phyloP scores from a whole-genome alignment of 2,113 vertebrate species.

The Pteruthius melanotis region DNA sequence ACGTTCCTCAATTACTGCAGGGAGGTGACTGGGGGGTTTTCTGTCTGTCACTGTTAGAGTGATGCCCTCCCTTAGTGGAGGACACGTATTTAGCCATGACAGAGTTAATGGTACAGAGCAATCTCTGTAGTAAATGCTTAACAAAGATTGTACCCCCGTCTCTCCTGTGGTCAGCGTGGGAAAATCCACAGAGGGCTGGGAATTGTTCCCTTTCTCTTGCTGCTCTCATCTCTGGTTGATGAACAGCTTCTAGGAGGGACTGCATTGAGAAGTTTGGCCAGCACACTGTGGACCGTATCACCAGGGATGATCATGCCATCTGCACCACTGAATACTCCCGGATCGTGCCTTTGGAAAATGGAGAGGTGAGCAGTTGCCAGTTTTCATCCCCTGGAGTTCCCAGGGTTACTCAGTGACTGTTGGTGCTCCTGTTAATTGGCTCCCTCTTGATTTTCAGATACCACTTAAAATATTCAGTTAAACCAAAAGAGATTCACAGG shows the following conservation, averaged over 20 bases:
- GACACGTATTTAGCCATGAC: background rate
- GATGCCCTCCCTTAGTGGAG: background rate
- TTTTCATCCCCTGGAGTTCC: background rate
- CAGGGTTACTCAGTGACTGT: background rate
- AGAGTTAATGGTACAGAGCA: background rate
- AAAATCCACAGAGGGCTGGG: background rate
- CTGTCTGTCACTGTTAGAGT: background rate
- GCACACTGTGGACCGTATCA: slow-evolving; percentile 84
- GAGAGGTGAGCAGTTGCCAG: slow-evolving; percentile 79
- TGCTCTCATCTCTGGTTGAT: background rate
- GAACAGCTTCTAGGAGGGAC: slow-evolving; percentile 89
- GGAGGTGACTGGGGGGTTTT: background rate
- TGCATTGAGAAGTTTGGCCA: slow-evolving; percentile 92
- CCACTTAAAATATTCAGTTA: background rate
- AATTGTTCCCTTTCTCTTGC: background rate
- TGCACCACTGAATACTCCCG: slow-evolving; percentile 93
- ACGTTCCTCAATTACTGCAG: background rate
- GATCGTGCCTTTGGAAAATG: slow-evolving; percentile 93
- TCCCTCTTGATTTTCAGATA: background rate
- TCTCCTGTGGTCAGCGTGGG: background rate
- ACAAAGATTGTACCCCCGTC: background rate
- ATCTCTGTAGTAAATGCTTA: background rate
- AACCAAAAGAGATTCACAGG: background rate
- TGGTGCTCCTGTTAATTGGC: background rate
- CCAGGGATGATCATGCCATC: slow-evolving; percentile 79